Percentiles rank a stretch among this genome's conserved stretches.
These are phyloP conservation scores for Psophia crepitans DNA, from an alignment of 2,113 vertebrate species.

Conservation along the genomic window DNA sequence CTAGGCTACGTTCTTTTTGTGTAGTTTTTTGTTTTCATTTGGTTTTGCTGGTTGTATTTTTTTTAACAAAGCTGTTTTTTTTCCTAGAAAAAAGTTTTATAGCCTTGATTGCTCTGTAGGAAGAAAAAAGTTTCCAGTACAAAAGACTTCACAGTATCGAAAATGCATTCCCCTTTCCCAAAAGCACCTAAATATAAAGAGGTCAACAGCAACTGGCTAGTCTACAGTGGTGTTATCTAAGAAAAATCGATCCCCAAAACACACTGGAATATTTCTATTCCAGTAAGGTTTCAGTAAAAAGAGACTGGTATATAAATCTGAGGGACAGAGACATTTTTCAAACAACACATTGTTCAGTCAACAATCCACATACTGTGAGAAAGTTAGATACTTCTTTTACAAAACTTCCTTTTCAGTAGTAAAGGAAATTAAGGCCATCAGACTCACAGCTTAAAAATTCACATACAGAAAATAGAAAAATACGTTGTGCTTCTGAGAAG, in stretches of 20 bases:
- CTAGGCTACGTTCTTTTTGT: not conserved
- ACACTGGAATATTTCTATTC: slow-evolving; percentile 63
- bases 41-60: not conserved
- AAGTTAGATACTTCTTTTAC: slow-evolving; percentile 61
- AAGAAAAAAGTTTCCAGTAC: slow-evolving; percentile 54
- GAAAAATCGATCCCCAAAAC: slow-evolving; percentile 44
- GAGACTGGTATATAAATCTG: slow-evolving; percentile 27
- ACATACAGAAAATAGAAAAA: slow-evolving; percentile 74
- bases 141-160: slow-evolving; percentile 64
- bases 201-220: slow-evolving; percentile 53
- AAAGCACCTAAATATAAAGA: slow-evolving; percentile 70
- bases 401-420: slow-evolving; percentile 62
- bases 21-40: not conserved
- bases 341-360: slow-evolving; percentile 49
- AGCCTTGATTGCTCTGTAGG: slow-evolving; percentile 54
- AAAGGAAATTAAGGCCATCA: slow-evolving; percentile 79
- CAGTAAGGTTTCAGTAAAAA: slow-evolving; percentile 51
- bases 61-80: slow-evolving; percentile 47
- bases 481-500: slow-evolving; percentile 77
- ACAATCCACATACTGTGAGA: slow-evolving; percentile 63
- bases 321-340: not conserved
- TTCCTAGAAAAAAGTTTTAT: slow-evolving; percentile 29
- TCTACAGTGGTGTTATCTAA: slow-evolving; percentile 30
- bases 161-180: slow-evolving; percentile 51
- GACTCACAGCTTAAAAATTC: slow-evolving; percentile 71